phyloP scores from a whole-genome alignment of 2,113 vertebrate species.

The Xiphias gladius region DNA sequence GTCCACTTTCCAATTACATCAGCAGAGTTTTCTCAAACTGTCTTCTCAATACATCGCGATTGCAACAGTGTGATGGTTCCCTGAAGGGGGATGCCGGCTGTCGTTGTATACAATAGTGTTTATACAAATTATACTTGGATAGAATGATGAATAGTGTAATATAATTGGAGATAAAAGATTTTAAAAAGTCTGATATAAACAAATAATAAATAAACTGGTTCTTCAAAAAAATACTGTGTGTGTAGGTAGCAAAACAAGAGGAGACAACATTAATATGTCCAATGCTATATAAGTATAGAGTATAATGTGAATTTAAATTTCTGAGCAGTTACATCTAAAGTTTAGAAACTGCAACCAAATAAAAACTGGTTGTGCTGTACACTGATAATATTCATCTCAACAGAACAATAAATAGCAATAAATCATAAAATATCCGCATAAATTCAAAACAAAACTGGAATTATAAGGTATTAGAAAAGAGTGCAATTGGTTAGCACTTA shows the following conservation, averaged over 20 bases:
- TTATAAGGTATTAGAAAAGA: conserved; percentile 32
- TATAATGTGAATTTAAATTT: neutral
- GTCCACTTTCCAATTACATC: conserved; percentile 29
- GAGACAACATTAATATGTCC: neutral
- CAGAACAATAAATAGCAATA: conserved; percentile 19
- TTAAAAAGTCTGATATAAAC: conserved; percentile 35
- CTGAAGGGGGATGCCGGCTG: conserved; percentile 42
- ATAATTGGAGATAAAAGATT: conserved; percentile 50
- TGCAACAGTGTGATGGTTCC: conserved; percentile 20
- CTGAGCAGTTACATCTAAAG: neutral
- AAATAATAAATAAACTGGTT: conserved; percentile 27
- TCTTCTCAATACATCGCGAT: conserved; percentile 36
- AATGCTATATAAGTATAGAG: neutral
- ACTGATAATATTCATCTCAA: conserved; percentile 33
- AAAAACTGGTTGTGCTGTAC: conserved; percentile 6
- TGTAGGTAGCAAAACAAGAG: conserved; percentile 8
- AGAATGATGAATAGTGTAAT: conserved; percentile 34
- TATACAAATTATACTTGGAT: conserved; percentile 35
- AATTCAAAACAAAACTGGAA: conserved; percentile 49
- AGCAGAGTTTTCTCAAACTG: conserved; percentile 34
- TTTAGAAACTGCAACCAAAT: conserved; percentile 2
- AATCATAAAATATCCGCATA: conserved; percentile 37
- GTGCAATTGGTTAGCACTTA: conserved; percentile 46
- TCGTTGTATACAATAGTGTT: conserved; percentile 24
- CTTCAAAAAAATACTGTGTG: conserved; percentile 5